phyloP scores from a whole-genome alignment of 2,797 vertebrate species.

The Carduelis carduelis region DNA sequence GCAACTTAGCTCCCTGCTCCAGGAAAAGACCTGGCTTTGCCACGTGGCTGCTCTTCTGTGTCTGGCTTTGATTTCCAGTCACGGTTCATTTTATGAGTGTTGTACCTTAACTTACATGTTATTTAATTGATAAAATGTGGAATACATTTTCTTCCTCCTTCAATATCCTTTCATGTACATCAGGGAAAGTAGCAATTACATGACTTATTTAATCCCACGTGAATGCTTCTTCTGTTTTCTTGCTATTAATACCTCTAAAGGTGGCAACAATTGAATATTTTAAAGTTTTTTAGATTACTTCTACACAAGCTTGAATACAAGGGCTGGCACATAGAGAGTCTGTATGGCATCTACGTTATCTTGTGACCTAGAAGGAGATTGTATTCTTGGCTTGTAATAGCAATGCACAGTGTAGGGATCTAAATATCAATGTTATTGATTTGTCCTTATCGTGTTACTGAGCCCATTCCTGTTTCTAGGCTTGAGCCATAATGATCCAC shows the following conservation, averaged over 20 bases:
- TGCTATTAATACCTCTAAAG: not conserved
- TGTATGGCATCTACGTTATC: not conserved
- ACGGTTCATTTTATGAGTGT: not conserved
- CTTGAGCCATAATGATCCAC: constrained; percentile 6
- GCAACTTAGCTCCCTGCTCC: not conserved
- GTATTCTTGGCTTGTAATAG: not conserved
- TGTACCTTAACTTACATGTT: not conserved
- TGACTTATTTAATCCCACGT: not conserved
- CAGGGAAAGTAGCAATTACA: not conserved
- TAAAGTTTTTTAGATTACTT: not conserved
- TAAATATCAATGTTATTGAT: constrained; percentile 46
- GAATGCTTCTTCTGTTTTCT: not conserved
- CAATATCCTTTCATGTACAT: not conserved
- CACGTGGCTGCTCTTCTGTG: not conserved
- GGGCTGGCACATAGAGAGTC: not conserved
- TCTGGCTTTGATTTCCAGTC: not conserved
- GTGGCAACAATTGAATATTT: not conserved
- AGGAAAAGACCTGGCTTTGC: not conserved
- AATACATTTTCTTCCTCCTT: not conserved
- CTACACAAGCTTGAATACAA: not conserved
- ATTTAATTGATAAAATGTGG: not conserved
- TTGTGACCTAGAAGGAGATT: not conserved
- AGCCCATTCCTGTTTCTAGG: not conserved
- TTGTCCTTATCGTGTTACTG: not conserved
- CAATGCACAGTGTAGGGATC: not conserved